These are phyloP conservation scores for Cassiopea andromeda DNA, from an alignment of 30 jellyfish, hydroid and myxozoan genomes.

Conservation along the genomic window DNA sequence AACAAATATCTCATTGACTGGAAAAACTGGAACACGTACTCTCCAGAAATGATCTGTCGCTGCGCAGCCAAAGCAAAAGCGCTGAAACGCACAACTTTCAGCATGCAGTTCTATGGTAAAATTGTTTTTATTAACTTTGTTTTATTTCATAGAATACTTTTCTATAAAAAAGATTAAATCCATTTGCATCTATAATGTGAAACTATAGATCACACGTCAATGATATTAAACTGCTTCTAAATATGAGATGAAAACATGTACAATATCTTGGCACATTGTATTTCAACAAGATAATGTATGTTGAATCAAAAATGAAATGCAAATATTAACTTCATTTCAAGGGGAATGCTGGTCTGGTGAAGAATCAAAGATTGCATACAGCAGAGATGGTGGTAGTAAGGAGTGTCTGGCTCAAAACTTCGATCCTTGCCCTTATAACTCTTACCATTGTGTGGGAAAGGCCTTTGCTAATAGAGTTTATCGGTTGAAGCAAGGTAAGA, in stretches of 20 bases:
- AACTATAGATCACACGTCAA: not conserved
- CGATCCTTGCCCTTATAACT: too few relatives aligned
- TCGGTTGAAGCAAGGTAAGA: not conserved
- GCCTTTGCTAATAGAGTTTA: too few relatives aligned
- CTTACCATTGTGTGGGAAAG: too few relatives aligned
- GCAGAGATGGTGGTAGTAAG: not conserved
- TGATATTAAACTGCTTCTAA: not conserved
- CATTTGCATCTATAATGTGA: too few relatives aligned
- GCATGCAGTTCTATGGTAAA: conserved; percentile 72
- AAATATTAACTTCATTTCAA: not conserved
- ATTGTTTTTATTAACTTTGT: not conserved
- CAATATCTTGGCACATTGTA: too few relatives aligned
- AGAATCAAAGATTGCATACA: not conserved
- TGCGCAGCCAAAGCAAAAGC: conserved; percentile 77
- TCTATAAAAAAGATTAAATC: too few relatives aligned
- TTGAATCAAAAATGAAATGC: too few relatives aligned
- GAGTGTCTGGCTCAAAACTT: not conserved
- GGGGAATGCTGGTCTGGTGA: conserved; percentile 44
- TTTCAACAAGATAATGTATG: not conserved
- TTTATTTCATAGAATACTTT: not conserved
- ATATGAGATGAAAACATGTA: not conserved
- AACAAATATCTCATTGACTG: conserved; percentile 59
- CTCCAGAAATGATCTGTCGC: conserved; percentile 78
- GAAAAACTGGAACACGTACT: conserved; percentile 74
- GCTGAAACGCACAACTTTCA: conserved; percentile 37